phyloP scores from a whole-genome alignment of 2,113 vertebrate species.

The Platysteira castanea region DNA sequence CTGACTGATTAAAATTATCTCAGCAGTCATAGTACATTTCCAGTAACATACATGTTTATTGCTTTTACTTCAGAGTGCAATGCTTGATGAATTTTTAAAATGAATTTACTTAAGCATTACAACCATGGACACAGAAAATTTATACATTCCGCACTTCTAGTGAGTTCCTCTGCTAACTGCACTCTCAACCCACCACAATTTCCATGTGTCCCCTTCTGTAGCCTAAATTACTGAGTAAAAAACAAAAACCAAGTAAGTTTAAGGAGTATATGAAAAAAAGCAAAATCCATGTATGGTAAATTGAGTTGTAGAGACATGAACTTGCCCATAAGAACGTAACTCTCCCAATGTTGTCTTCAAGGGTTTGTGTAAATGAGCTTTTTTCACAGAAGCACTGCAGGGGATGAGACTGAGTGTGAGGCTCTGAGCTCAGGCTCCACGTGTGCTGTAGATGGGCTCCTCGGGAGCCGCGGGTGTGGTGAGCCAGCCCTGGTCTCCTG shows the following conservation, averaged over 20 bases:
- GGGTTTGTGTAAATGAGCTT: not conserved
- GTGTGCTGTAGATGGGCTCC: not conserved
- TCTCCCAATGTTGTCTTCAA: not conserved
- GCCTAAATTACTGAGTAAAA: not conserved
- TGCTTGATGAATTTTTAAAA: not conserved
- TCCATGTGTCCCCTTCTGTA: not conserved
- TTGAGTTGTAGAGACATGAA: not conserved
- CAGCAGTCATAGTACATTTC: not conserved
- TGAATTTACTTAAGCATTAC: not conserved
- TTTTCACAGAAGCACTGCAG: fast-evolving
- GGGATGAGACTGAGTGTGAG: not conserved
- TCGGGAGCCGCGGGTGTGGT: not conserved
- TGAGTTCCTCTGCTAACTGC: not conserved
- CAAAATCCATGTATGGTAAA: not conserved
- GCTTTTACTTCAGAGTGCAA: not conserved
- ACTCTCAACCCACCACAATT: not conserved
- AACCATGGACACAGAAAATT: not conserved
- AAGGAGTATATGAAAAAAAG: not conserved
- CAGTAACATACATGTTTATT: not conserved
- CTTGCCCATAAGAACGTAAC: not conserved
- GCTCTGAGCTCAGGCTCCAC: no score
- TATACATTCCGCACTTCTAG: not conserved
- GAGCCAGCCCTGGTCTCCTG: not conserved
- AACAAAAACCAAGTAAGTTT: not conserved
- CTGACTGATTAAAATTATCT: not conserved